Percentiles rank a stretch among this genome's conserved stretches.
Conservation (phyloP, 2,888 invertebrate species). For the Pedicia rivosa region DNA sequence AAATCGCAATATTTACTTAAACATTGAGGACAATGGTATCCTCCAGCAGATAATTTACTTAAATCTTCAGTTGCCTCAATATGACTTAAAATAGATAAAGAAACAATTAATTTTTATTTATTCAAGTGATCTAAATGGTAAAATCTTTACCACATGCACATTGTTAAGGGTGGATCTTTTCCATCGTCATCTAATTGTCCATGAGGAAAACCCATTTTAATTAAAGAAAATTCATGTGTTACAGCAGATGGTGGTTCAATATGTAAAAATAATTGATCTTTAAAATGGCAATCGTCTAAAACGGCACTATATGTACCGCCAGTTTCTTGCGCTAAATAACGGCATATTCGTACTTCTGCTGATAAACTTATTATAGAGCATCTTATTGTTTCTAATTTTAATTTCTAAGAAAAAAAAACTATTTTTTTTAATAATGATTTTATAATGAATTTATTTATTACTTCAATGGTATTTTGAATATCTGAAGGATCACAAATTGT, state of each 20-base stretch:
- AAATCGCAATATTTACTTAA: slow-evolving; percentile 95
- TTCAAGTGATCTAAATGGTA: background rate
- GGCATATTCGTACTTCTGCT: slow-evolving; percentile 87
- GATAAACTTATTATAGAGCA: slow-evolving; percentile 92
- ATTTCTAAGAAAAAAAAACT: slow-evolving; percentile 31
- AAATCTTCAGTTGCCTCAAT: slow-evolving; percentile 56
- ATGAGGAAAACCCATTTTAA: slow-evolving; percentile 96
- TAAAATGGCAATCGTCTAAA: slow-evolving; percentile 65
- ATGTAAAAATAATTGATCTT: slow-evolving; percentile 45
- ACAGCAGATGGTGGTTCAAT: slow-evolving; percentile 56
- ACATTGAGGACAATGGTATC: slow-evolving; percentile 89
- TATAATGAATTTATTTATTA: slow-evolving; percentile 22
- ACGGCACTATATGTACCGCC: slow-evolving; percentile 75
- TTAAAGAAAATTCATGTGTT: slow-evolving; percentile 56
- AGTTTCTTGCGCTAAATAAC: slow-evolving; percentile 70
- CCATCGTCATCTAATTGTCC: slow-evolving; percentile 38
- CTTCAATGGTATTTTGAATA: slow-evolving; percentile 67
- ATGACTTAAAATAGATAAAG: slow-evolving; percentile 39
- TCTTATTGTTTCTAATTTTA: slow-evolving; percentile 69
- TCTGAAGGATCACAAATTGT: slow-evolving; percentile 96
- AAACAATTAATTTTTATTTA: background rate
- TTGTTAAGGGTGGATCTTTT: slow-evolving; percentile 55
- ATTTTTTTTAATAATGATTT: slow-evolving; percentile 5
- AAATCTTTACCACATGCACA: slow-evolving; percentile 73
- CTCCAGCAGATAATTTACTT: slow-evolving; percentile 53